phyloP scores from a whole-genome alignment of 2,797 vertebrate genomes.

The Neolamprologus multifasciatus region DNA sequence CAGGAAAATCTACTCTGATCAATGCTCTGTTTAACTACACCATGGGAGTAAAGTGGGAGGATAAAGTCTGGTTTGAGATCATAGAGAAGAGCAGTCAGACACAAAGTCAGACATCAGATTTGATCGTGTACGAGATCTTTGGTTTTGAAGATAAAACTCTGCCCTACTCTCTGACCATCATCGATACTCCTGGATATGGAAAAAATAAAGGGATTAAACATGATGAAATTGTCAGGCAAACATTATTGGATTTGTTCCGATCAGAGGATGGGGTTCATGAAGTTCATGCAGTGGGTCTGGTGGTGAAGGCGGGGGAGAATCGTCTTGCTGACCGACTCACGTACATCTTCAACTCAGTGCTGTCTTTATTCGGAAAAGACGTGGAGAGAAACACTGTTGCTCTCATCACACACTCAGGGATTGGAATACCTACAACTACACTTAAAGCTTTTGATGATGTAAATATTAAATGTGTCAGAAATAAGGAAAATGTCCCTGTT shows the following conservation, averaged over 20 bases:
- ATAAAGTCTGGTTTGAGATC: neutral
- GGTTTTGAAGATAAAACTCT: neutral
- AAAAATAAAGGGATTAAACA: neutral
- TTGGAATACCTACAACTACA: neutral
- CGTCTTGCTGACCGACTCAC: neutral
- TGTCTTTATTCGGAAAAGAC: neutral
- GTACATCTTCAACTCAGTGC: neutral
- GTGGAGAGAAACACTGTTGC: neutral
- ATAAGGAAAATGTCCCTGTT: neutral
- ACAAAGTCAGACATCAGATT: neutral
- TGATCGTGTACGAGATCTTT: neutral
- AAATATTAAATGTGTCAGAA: neutral
- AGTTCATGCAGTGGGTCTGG: neutral
- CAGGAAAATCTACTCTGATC: neutral
- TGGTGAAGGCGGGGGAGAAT: neutral
- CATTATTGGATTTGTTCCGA: neutral
- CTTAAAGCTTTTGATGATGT: neutral
- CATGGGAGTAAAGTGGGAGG: neutral
- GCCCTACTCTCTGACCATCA: neutral
- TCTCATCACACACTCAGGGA: neutral
- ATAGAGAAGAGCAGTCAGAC: neutral
- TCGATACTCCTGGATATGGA: neutral
- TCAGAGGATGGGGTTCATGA: neutral
- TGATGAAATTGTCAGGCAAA: neutral
- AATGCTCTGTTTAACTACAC: neutral